Conservation (phyloP, 2,888 invertebrate genomes). For the Tipula lateralis region DNA sequence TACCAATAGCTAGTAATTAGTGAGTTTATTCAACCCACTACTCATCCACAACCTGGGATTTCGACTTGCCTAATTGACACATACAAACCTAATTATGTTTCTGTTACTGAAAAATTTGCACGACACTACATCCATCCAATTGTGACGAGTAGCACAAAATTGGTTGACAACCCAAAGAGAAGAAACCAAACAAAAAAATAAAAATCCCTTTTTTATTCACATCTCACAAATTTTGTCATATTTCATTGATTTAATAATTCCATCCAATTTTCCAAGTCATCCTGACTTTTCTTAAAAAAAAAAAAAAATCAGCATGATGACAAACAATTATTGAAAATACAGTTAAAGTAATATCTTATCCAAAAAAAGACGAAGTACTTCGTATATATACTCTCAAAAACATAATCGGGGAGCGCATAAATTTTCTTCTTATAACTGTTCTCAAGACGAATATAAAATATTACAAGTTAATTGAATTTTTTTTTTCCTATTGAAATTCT, state of each 20-base stretch:
- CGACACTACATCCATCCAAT: background rate
- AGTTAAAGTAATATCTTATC: conserved; percentile 1
- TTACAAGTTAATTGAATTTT: conserved; percentile 24
- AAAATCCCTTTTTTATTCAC: background rate
- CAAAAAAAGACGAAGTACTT: background rate
- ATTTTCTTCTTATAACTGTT: background rate
- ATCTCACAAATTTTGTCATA: conserved; percentile 19
- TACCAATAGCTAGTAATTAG: too few relatives aligned
- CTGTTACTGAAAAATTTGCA: background rate
- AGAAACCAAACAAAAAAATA: background rate
- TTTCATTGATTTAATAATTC: conserved; percentile 19
- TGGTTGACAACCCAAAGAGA: background rate
- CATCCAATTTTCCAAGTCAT: conserved; percentile 2
- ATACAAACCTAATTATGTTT: too few relatives aligned
- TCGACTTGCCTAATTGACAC: too few relatives aligned
- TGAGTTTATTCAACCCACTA: too few relatives aligned
- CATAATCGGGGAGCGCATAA: background rate
- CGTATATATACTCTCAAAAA: background rate
- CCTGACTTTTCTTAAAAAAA: background rate
- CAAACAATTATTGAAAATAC: background rate
- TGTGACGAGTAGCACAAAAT: background rate
- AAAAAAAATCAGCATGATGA: background rate
- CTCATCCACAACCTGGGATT: too few relatives aligned
- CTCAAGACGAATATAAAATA: background rate
- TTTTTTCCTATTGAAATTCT: background rate